These are phyloP conservation scores for Romanogobio albipinnatus DNA, from an alignment of 2,113 vertebrate species.

Conservation along the genomic window DNA sequence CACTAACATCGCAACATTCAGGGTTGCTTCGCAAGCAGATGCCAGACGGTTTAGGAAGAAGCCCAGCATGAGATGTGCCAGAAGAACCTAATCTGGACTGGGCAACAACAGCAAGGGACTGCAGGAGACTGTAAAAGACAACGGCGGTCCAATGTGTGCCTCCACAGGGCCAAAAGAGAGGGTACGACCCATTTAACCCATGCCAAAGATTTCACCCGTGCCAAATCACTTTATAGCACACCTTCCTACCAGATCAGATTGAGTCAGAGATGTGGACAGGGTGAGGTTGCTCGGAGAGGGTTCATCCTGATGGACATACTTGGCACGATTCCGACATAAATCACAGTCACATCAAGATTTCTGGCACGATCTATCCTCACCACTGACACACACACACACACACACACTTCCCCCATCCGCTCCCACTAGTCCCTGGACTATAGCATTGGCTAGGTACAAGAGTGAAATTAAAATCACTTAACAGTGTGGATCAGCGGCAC, in stretches of 20 bases:
- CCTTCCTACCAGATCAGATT: conserved; percentile 4
- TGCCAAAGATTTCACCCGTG: conserved; percentile 15
- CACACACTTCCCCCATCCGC: conserved; percentile 16
- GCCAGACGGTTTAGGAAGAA: conserved; percentile 40
- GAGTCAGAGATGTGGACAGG: neutral
- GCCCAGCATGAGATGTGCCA: conserved; percentile 31
- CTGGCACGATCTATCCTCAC: conserved; percentile 31
- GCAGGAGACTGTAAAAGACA: conserved; percentile 36
- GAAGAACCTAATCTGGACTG: conserved; percentile 53
- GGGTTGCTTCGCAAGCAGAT: neutral
- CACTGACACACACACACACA: conserved; percentile 28
- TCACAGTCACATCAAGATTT: conserved; percentile 54
- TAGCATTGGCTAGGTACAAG: conserved; percentile 40
- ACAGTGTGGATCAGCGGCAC: conserved; percentile 43
- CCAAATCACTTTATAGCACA: conserved; percentile 12
- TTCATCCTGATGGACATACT: conserved; percentile 42
- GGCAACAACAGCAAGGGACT: conserved; percentile 30
- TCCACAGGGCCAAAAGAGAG: conserved; percentile 18
- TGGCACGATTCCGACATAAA: conserved; percentile 53
- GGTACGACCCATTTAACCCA: conserved; percentile 26
- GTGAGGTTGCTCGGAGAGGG: neutral
- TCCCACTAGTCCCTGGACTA: conserved; percentile 33
- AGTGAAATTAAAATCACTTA: conserved; percentile 47
- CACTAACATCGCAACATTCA: neutral
- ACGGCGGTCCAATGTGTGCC: conserved; percentile 26